These are phyloP conservation scores for Catostylus mosaicus DNA, from an alignment of 30 jellyfish, hydroid and myxozoan genomes.

Conservation along the genomic window DNA sequence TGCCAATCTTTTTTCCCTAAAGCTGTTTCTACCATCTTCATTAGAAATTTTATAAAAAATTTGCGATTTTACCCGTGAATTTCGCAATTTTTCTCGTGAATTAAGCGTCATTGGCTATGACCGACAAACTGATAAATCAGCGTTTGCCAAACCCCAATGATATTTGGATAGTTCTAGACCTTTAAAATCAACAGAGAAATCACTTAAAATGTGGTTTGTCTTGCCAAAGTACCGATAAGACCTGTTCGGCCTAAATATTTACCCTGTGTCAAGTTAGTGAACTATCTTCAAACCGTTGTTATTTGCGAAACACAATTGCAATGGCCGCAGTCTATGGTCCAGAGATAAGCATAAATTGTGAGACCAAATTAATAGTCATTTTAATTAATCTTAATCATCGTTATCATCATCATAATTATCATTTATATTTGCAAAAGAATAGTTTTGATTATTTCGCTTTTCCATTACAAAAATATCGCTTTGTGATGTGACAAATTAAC, in stretches of 20 bases:
- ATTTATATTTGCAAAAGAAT: neutral
- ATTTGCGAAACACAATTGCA: constrained; percentile 3
- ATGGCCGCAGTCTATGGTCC: neutral
- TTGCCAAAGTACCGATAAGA: constrained; percentile 49
- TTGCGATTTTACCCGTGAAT: neutral
- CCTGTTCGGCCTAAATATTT: constrained; percentile 68
- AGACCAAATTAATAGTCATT: neutral
- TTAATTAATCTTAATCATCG: neutral
- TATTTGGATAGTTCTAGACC: neutral
- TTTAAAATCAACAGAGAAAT: constrained; percentile 1
- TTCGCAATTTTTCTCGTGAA: neutral
- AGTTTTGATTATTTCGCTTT: neutral
- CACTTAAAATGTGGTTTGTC: constrained; percentile 21
- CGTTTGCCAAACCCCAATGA: neutral
- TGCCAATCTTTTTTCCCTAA: neutral
- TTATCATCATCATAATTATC: constrained; percentile 12
- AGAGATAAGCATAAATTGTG: neutral
- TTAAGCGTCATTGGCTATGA: neutral
- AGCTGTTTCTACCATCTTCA: neutral
- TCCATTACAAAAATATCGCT: neutral
- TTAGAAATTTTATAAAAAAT: neutral
- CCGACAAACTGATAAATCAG: neutral
- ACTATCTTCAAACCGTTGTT: constrained; percentile 12
- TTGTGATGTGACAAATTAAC: constrained; percentile 13
- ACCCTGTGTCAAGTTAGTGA: constrained; percentile 20